Base-by-base conservation (phyloP, 2,113 vertebrate species). In the Silurus asotus region DNA sequence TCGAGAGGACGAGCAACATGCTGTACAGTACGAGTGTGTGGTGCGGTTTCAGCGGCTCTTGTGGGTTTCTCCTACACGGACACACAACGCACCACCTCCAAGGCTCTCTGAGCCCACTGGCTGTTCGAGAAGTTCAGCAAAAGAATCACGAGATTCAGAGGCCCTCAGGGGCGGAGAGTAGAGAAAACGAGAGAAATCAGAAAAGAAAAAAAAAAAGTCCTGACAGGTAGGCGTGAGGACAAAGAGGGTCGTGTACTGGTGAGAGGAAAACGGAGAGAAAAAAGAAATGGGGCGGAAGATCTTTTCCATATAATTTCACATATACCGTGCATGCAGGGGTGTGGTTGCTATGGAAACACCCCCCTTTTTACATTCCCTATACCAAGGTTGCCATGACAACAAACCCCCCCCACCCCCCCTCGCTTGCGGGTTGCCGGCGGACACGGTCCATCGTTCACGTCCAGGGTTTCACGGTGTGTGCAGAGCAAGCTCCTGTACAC, bases 311-410 rank as follows among this genome's bases (percentile, higher is more conserved):
- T n/a, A 72, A 81, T 76, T 62, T 75, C 64, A 61, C 79, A 6
- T 65, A 81, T 55, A 76, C 45, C 11, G 82, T 85, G 64, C 67
- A 69, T 86, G 80, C 81, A 87, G 86, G 80, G 80, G 81, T 84
- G 72, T 82, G 90, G 93, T 94, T 94, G 86, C 92, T 88, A 94
- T 93, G 91, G 94, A 94, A 94, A 94, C 94, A 23, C 67, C 75
- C 84, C 82, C 83, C 76, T 62, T 78, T 55, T 85, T 85, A 87
- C 80, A 48, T 90, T 77, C 78, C 70, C 81, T 67, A 83, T 90
- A 88, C 87, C 64, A 85, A 74, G 89, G 89, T 90, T 90, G 74
- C 89, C 81, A 86, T 88, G 87, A 75, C 72, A 49, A 90, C 53
- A 13, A 37, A 37, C 28, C 28, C 28, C 28, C 28, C 28, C 28